These are phyloP conservation scores for Ectropis grisescens DNA, from an alignment of 1,140 invertebrate genomes.

Conservation along the genomic window DNA sequence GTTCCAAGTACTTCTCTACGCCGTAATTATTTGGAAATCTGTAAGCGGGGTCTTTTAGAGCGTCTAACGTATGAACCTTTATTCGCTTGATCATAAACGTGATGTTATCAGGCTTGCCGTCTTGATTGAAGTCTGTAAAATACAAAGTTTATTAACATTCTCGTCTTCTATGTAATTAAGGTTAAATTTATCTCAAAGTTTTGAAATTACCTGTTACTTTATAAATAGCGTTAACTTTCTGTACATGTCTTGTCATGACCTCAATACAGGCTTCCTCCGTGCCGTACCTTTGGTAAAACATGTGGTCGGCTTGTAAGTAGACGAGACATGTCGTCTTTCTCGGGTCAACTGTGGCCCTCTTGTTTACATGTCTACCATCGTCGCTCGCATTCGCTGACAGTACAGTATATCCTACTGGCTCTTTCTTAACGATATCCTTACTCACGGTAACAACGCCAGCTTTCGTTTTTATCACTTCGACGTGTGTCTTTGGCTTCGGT, in stretches of 20 bases:
- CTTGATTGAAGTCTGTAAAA: constrained; percentile 92
- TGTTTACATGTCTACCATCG: constrained; percentile 74
- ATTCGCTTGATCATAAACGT: constrained; percentile 97
- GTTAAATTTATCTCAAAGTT: constrained; percentile 77
- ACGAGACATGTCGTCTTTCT: constrained; percentile 89
- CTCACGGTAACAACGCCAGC: constrained; percentile 68
- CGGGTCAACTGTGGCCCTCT: constrained; percentile 83
- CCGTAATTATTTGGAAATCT: constrained; percentile 94
- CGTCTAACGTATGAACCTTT: constrained; percentile 90
- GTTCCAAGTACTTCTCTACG: constrained; percentile 93
- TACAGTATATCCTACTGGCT: constrained; percentile 58
- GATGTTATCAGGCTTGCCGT: constrained; percentile 92
- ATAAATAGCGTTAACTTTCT: constrained; percentile 94
- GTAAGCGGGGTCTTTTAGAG: constrained; percentile 86
- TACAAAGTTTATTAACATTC: constrained; percentile 46
- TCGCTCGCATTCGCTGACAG: constrained; percentile 68
- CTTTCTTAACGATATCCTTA: constrained; percentile 63
- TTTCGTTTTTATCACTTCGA: constrained; percentile 74
- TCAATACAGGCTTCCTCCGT: constrained; percentile 95
- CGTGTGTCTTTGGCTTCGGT: constrained; percentile 74
- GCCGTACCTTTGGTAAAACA: constrained; percentile 92
- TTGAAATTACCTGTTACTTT: constrained; percentile 81
- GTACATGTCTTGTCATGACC: constrained; percentile 94
- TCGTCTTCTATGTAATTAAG: constrained; percentile 91
- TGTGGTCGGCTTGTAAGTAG: constrained; percentile 95